Evolutionary conservation across 2,113 vertebrate species (phyloP).

Genomic region (Pelecanus crispus): DNA sequence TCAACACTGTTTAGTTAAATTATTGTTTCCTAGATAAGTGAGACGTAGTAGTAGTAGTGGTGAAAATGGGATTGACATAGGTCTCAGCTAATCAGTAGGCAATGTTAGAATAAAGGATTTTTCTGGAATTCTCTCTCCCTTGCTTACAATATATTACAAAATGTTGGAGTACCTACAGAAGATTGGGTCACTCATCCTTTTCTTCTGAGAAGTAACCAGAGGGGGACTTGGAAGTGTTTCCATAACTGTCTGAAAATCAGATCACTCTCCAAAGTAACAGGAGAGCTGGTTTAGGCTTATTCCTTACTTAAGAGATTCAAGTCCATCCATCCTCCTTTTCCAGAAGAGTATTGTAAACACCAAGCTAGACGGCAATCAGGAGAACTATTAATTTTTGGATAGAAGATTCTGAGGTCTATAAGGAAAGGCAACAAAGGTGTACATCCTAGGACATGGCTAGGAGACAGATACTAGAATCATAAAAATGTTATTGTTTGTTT

Average conservation of each 20-base stretch:
- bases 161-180: not conserved
- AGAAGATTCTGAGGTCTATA: not conserved
- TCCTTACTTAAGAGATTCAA: not conserved
- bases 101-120: not conserved
- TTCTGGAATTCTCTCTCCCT: not conserved
- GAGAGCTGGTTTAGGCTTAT: not conserved
- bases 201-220: not conserved
- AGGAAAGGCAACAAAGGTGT: not conserved
- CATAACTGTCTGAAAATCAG: not conserved
- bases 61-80: not conserved
- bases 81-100: not conserved
- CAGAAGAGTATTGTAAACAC: not conserved
- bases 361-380: not conserved
- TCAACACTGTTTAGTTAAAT: not conserved
- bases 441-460: not conserved
- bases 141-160: not conserved
- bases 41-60: not conserved
- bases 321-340: not conserved
- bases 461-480: not conserved
- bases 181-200: not conserved
- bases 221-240: not conserved
- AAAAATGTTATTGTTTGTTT: not conserved
- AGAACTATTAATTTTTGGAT: not conserved
- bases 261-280: not conserved
- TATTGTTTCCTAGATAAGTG: not conserved